These are phyloP conservation scores for Acrocyrtus sp. DNA, from an alignment of 2,888 invertebrate species.

Conservation along the genomic window DNA sequence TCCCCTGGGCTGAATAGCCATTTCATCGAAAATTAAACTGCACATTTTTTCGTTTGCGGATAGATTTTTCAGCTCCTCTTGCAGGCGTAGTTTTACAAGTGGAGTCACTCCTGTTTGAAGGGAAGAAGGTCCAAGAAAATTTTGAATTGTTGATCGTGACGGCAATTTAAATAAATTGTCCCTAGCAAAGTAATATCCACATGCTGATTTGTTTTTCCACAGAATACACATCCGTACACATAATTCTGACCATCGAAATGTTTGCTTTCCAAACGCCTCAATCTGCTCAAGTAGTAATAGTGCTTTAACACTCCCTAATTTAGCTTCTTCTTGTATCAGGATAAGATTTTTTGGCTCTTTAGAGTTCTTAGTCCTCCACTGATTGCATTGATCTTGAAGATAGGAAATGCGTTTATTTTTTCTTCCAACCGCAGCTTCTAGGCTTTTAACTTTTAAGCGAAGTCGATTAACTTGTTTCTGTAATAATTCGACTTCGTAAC, in stretches of 20 bases:
- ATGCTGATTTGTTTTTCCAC: slow-evolving; percentile 16
- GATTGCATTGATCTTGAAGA: neutral
- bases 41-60: neutral
- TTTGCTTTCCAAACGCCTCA: neutral
- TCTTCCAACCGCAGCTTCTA: no score
- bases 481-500: no score
- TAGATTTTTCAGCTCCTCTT: slow-evolving; percentile 5
- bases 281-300: slow-evolving; percentile 19
- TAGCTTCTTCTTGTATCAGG: neutral
- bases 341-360: neutral
- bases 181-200: slow-evolving; percentile 12
- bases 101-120: slow-evolving; percentile 12
- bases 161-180: slow-evolving; percentile 8
- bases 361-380: neutral
- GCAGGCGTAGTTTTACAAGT: neutral
- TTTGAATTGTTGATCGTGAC: neutral
- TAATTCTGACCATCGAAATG: slow-evolving; percentile 15
- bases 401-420: neutral
- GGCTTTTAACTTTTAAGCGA: no score
- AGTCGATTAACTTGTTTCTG: no score
- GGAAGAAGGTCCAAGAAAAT: slow-evolving; percentile 15
- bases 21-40: slow-evolving; percentile 31
- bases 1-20: slow-evolving; percentile 14
- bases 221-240: slow-evolving; percentile 12
- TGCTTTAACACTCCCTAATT: slow-evolving; percentile 1